Conservation (phyloP, 2,888 invertebrate genomes). For the Mythimna ferrago region DNA sequence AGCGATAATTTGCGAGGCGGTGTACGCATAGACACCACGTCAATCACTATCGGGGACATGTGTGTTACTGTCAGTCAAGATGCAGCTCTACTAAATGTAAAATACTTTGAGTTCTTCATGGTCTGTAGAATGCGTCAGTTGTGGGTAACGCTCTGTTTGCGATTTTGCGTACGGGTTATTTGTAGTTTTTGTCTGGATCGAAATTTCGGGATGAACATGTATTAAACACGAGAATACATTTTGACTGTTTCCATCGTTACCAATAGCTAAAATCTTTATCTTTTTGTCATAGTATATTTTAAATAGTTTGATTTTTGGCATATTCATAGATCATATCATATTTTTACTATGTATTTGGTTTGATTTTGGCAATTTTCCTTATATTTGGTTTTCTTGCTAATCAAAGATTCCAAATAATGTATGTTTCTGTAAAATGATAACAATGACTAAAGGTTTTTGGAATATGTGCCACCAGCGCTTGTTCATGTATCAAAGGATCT, state of each 20-base stretch:
- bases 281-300: background rate
- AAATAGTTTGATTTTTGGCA: background rate
- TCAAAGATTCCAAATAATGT: background rate
- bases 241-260: background rate
- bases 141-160: conserved; percentile 25
- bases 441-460: background rate
- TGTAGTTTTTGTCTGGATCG: background rate
- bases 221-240: background rate
- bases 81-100: conserved; percentile 57
- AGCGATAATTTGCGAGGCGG: conserved; percentile 79
- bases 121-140: conserved; percentile 27
- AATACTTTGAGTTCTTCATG: conserved; percentile 51
- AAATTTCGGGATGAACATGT: background rate
- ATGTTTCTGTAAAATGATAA: background rate
- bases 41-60: conserved; percentile 70
- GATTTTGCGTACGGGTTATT: conserved; percentile 19
- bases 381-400: background rate
- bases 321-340: background rate
- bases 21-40: conserved; percentile 70
- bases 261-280: background rate
- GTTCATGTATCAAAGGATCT: conserved; percentile 22
- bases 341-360: background rate
- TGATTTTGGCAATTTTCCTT: background rate
- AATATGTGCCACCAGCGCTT: background rate
- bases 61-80: conserved; percentile 66